Base-by-base conservation (phyloP, 2,797 vertebrate genomes). In the Sorex maritimensis region DNA sequence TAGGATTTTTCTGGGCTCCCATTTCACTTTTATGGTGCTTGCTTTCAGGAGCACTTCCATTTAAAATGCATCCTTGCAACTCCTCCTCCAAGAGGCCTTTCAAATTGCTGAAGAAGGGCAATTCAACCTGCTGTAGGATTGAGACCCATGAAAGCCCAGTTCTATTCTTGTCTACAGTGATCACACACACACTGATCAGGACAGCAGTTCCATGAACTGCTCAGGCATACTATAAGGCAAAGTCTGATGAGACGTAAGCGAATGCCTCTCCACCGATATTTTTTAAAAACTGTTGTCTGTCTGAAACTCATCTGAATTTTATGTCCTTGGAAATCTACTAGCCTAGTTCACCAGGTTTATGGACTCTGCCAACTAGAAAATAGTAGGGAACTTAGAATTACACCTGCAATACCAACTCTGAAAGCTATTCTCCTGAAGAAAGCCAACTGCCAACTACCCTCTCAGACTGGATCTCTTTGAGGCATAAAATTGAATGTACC, bases 401-500 rank as follows among this genome's bases (percentile, higher is more conserved):
- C 81, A 78, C 72, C 73, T 84, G 15, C 55, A 84, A 61, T 96
- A 92, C 81, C 86, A 86, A 95, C 55, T 93, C 88, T 86, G 67
- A 93, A 58, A 92, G 67, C 46, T 95, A 71, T 96, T 95, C 92
- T 91, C 79, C 92, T 86, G 63, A 95, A 90, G 89, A 92, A 52
- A 85, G 74, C 68, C 90, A 88, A 95, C 81, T 94, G 92, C 90
- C 81, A 95, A 79, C 81, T 74, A 81, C 78, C 72, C 75, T 88
- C 84, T 86, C 92, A 90, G 55, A 85, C 61, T 83, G 93, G 65
- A 28, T 96, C 80, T 55, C 87, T 95, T 46, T 96, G 90, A 95
- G 87, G 96, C 94, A 96, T 96, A 95, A 96, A 95, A 96, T 75
- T 97, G 95, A 97, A 96, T 90, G 91, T 68, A 96, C 72, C 73